phyloP scores from a whole-genome alignment of 2,888 invertebrate species.

The Papilio gigon region DNA sequence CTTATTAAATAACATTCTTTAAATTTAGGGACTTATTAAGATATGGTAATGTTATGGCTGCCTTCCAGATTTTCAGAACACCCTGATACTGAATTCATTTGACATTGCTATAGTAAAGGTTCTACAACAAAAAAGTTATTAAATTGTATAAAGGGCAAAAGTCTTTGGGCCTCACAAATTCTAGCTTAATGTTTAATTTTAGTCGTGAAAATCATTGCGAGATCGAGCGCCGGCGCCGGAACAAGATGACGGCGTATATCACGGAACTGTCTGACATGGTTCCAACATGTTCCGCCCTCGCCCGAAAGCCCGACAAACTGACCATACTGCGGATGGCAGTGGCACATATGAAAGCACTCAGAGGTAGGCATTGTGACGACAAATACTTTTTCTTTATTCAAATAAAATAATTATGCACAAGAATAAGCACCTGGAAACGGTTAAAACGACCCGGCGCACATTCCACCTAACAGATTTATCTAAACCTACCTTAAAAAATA shows the following conservation, averaged over 20 bases:
- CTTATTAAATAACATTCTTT: conserved; percentile 50
- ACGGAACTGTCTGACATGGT: conserved; percentile 99
- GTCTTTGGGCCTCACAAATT: background rate
- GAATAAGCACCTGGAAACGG: no score
- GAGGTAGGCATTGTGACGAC: conserved; percentile 84
- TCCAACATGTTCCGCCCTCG: conserved; percentile 98
- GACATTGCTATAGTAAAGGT: background rate
- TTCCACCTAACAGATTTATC: background rate
- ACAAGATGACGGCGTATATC: conserved; percentile 99
- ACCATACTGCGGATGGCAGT: conserved; percentile 99
- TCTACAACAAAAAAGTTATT: background rate
- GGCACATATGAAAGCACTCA: conserved; percentile 98
- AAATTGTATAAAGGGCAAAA: background rate
- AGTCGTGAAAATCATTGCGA: conserved; percentile 99
- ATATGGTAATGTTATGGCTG: conserved; percentile 48
- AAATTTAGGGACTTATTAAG: conserved; percentile 45
- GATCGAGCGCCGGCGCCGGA: conserved; percentile 98
- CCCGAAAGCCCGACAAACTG: conserved; percentile 99
- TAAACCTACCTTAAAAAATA: no score
- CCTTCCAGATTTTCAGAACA: conserved; percentile 23
- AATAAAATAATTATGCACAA: background rate
- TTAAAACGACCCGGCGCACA: background rate
- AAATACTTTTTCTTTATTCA: background rate
- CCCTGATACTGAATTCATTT: background rate
- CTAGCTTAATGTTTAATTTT: conserved; percentile 31